Conservation (phyloP, 2,113 vertebrate genomes). For the Ondatra zibethicus region DNA sequence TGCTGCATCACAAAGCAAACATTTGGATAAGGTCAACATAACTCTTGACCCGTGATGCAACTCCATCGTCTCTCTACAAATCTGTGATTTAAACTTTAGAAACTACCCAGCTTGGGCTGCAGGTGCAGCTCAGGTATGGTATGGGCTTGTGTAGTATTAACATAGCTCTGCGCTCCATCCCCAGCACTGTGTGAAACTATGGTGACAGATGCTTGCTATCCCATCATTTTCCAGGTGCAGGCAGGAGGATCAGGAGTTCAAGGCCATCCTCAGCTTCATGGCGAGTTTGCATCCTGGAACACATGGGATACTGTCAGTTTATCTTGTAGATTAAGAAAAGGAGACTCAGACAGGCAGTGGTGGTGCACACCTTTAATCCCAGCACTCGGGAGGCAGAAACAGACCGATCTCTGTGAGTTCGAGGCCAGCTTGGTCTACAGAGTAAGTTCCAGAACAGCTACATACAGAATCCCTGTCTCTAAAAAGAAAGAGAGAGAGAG, state of each 20-base stretch:
- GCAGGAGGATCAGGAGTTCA: neutral
- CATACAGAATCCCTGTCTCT: too few relatives aligned
- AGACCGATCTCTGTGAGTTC: too few relatives aligned
- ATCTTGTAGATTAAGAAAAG: constrained; percentile 22
- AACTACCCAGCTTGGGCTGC: neutral
- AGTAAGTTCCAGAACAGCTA: too few relatives aligned
- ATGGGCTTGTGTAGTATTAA: neutral
- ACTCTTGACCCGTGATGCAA: neutral
- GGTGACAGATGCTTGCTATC: too few relatives aligned
- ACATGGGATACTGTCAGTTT: neutral
- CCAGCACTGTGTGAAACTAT: neutral
- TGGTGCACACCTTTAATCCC: too few relatives aligned
- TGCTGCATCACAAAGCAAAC: neutral
- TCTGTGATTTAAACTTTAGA: neutral
- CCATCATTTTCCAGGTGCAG: neutral
- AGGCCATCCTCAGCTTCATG: neutral
- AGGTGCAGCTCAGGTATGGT: neutral
- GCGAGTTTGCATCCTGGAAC: neutral
- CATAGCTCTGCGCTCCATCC: too few relatives aligned
- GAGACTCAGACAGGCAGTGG: too few relatives aligned
- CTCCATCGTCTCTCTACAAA: neutral
- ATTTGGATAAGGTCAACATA: neutral
- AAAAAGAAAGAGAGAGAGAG: too few relatives aligned
- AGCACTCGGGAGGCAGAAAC: too few relatives aligned
- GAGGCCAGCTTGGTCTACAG: too few relatives aligned